These are phyloP conservation scores for Petaurus breviceps DNA, from an alignment of 2,113 vertebrate genomes.

Conservation along the genomic window DNA sequence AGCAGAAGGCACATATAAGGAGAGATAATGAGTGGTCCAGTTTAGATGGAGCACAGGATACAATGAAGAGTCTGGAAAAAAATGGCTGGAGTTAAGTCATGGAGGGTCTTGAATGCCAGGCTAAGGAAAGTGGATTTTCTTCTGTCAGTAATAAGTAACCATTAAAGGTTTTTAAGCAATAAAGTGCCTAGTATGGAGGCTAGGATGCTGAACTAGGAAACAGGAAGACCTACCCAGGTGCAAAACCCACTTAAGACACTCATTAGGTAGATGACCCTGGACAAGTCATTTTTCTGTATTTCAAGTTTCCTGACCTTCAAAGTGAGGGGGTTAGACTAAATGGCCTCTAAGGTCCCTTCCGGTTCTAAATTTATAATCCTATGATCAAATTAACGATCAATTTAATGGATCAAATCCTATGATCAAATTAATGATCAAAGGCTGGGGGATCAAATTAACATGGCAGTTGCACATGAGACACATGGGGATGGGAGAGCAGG, in stretches of 20 bases:
- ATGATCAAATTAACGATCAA: not conserved
- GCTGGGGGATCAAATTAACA: too few relatives aligned
- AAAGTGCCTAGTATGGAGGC: not conserved
- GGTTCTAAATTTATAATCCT: not conserved
- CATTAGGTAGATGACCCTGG: too few relatives aligned
- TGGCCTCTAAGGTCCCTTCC: not conserved
- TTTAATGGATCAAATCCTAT: too few relatives aligned
- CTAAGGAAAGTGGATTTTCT: not conserved
- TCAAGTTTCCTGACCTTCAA: too few relatives aligned
- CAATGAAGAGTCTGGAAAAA: not conserved
- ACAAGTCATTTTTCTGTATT: too few relatives aligned
- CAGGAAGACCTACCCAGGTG: not conserved
- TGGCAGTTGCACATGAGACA: too few relatives aligned
- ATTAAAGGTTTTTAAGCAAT: not conserved
- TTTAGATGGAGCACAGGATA: slow-evolving; percentile 20
- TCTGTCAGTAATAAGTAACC: not conserved
- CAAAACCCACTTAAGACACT: too few relatives aligned
- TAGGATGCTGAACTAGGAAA: not conserved
- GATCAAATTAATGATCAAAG: too few relatives aligned
- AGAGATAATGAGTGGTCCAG: slow-evolving; percentile 2
- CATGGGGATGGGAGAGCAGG: too few relatives aligned
- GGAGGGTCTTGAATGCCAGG: not conserved
- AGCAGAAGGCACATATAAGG: not conserved
- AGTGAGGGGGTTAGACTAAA: not conserved
- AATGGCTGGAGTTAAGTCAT: rapidly evolving